Evolutionary conservation across 2,888 invertebrate species (phyloP), one percentile per base, ranked within the genome.

Genomic region (Mechanitis mazaeus): DNA sequence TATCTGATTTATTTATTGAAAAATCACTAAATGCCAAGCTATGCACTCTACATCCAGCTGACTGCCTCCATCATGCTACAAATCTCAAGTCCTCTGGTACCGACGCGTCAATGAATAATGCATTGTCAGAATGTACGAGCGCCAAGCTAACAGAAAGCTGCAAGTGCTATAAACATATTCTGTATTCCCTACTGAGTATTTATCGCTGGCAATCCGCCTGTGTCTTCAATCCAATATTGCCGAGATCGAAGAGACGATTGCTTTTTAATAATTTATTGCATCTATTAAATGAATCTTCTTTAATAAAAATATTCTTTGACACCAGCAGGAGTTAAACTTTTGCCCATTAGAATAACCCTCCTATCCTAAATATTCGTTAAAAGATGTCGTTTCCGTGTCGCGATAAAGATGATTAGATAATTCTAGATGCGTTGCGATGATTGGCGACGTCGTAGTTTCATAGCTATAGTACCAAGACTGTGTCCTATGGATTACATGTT

Each of bases 91-190:
- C 68, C 65, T 67, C 64, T 71, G 66, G 72, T 70, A 70, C 67
- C 74, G 73, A 75, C 72, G 72, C 77, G 74, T 77, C 80, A 76
- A 81, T 84, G 83, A 81, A 84, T 84, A 76, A 84, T 83, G 78
- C 72, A 82, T 79, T 73, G 61, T 61, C 63, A 60, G 64, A 64
- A 64, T 66, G 61, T 63, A 65, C 65, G 60, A 64, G 69, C 70
- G 64, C 61, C 67, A 59, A 65, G 50, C 50, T 50, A 50, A 50
- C 50, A 50, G 50, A 50, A 50, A 60, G 64, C 62, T 57, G 64
- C 65, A 58, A 68, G 64, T 58, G 63, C 60, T 66, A 66, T 69
- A 68, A 69, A 65, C 63, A 67, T 66, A 65, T 50, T 50, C 50
- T 2, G 50, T 50, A 50, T 50, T 50, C 50, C 59, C 63, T 61